A percentile compares a stretch with the other conserved stretches of the same genome.
These are phyloP conservation scores for Oxystoma pomonae DNA, from an alignment of 2,888 invertebrate species.

Conservation along the genomic window DNA sequence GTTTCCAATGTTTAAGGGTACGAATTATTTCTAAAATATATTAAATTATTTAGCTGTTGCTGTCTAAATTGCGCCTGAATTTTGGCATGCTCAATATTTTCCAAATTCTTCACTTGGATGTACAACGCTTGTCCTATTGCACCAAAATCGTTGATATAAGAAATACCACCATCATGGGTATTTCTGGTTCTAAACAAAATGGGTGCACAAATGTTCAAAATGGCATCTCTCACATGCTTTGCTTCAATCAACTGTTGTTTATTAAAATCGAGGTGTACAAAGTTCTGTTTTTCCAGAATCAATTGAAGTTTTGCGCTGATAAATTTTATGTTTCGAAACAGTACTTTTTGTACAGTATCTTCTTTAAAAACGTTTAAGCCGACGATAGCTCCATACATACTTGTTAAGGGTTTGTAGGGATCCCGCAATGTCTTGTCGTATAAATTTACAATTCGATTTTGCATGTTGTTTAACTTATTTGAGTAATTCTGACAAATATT, in stretches of 20 bases:
- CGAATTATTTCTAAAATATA: slow-evolving; percentile 7
- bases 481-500: slow-evolving; percentile 32
- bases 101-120: slow-evolving; percentile 35
- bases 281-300: slow-evolving; percentile 29
- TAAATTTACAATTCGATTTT: slow-evolving; percentile 31
- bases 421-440: slow-evolving; percentile 32
- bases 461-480: slow-evolving; percentile 34
- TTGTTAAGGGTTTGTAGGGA: slow-evolving; percentile 30
- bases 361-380: slow-evolving; percentile 36
- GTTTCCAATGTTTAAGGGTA: slow-evolving; percentile 5
- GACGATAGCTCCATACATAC: slow-evolving; percentile 37
- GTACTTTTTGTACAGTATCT: slow-evolving; percentile 28
- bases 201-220: slow-evolving; percentile 31
- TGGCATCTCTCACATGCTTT: slow-evolving; percentile 33
- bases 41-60: slow-evolving; percentile 4
- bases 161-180: slow-evolving; percentile 29
- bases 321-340: slow-evolving; percentile 31
- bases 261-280: slow-evolving; percentile 26
- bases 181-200: slow-evolving; percentile 32
- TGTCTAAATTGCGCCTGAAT: background rate
- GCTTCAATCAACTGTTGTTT: slow-evolving; percentile 33
- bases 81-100: slow-evolving; percentile 29
- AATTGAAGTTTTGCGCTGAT: slow-evolving; percentile 32
- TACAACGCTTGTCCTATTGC: slow-evolving; percentile 36
- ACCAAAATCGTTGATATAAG: slow-evolving; percentile 36